Evolutionary conservation across 1,140 invertebrate species (phyloP).

Genomic region (Sycophaga agraensis): DNA sequence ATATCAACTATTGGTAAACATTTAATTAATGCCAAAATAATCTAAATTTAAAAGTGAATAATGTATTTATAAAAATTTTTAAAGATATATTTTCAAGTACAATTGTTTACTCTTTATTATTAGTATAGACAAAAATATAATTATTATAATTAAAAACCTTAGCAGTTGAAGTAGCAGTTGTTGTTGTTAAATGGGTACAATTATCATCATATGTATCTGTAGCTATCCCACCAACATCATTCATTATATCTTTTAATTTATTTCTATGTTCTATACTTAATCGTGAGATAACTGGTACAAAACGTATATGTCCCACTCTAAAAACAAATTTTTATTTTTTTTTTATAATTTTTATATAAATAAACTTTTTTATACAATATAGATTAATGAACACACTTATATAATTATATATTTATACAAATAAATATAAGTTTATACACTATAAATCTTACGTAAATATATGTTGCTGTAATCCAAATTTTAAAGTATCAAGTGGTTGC

Average conservation of each 20-base stretch:
- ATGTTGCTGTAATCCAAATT: constrained; percentile 25
- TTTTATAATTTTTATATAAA: neutral
- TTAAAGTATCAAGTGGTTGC: neutral
- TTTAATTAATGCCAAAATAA: constrained; percentile 20
- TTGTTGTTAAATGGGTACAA: constrained; percentile 24
- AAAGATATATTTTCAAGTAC: neutral
- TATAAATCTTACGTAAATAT: constrained; percentile 6
- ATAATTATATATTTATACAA: no score
- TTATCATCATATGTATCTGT: constrained; percentile 13
- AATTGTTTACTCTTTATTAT: no score
- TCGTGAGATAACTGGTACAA: constrained; percentile 20
- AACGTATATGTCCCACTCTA: constrained; percentile 11
- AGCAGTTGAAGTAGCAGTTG: constrained; percentile 9
- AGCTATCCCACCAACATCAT: constrained; percentile 12
- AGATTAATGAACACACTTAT: no score
- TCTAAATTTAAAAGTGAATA: constrained; percentile 3
- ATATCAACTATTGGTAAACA: constrained; percentile 20
- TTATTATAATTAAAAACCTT: constrained; percentile 2
- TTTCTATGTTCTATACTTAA: constrained; percentile 4
- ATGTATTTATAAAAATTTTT: neutral
- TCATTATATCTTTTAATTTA: constrained; percentile 14
- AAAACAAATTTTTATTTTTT: neutral
- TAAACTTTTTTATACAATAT: no score
- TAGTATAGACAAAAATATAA: neutral
- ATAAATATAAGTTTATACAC: neutral